Percentiles rank a stretch among this genome's conserved stretches.
phyloP scores from a whole-genome alignment of 2,113 vertebrate genomes.

The Thomomys bottae region DNA sequence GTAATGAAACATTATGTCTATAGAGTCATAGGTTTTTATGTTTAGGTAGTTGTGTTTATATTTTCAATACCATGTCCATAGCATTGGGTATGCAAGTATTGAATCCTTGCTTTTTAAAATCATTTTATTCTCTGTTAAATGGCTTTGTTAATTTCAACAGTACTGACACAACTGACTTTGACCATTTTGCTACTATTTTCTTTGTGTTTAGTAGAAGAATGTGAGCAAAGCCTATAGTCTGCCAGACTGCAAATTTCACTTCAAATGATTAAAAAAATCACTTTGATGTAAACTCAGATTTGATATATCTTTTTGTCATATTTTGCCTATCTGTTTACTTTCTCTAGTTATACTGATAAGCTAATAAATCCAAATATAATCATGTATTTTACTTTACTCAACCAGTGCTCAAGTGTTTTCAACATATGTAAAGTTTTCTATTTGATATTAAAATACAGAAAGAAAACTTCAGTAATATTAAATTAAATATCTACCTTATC shows the following conservation, averaged over 20 bases:
- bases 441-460: not conserved
- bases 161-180: not conserved
- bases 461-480: not conserved
- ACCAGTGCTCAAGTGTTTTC: not conserved
- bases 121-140: not conserved
- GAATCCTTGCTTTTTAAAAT: conserved; percentile 3
- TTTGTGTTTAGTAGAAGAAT: not conserved
- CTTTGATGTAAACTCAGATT: conserved; percentile 27
- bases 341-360: not conserved
- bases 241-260: not conserved
- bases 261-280: not conserved
- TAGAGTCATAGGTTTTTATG: too few relatives aligned
- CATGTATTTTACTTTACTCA: not conserved
- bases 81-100: too few relatives aligned
- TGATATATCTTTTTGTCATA: not conserved
- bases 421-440: not conserved
- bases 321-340: not conserved
- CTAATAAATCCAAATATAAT: not conserved
- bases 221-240: not conserved
- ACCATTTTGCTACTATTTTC: not conserved
- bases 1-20: too few relatives aligned
- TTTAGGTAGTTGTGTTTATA: too few relatives aligned
- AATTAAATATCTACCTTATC: not conserved
- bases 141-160: not conserved
- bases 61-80: too few relatives aligned